Base-by-base conservation (phyloP, 2,113 vertebrate genomes). In the Notarius quadriscutis region DNA sequence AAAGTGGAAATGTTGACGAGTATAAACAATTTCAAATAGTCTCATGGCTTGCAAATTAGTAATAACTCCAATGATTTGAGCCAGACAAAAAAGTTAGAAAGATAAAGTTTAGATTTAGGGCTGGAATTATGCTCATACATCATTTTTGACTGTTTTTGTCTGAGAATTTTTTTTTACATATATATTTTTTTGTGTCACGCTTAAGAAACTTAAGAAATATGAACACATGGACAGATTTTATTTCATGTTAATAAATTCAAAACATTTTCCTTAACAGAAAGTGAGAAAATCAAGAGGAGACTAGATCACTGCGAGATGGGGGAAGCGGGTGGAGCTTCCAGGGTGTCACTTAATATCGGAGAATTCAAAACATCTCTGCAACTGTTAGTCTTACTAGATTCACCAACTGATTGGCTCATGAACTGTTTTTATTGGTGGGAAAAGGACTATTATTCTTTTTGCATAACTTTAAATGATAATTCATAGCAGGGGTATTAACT, bases 11-110 rank as follows among this genome's bases (percentile, higher is more conserved):
- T 65, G 72, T 5, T 53, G 58, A 78, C 3, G 27, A 48, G 58
- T 86, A 63, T 78, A 65, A 79, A 78, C 74, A 27, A 25, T 81
- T 81, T 62, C 30, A 81, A 62, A 81, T 14, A 81, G 53, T 7
- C 75, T 80, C 53, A 58, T 30, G 41, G 53, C 51, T 58, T 57
- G 78, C 55, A 58, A 80, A 80, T 58, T 80, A 80, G 57, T 62
- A 22, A 81, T 62, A 81, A 41, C 10, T 62, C 25, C 30, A 9
- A 58, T 1, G 30, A 48, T 11, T 81, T 6, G 5, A 41, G 51
- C 7, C n/a, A 81, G 79, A 62, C 17, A 22, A 81, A 60, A 60
- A 79, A 57, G 7, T 30, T 17, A 58, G 7, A 78, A 48, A 77
- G 22, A 22, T 77, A 14, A 75, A 22, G 48, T 77, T 77, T 25